Percentiles rank a stretch among this genome's conserved stretches.
phyloP scores from a whole-genome alignment of 2,797 vertebrate species.

The Poeciliopsis paucimaculata region DNA sequence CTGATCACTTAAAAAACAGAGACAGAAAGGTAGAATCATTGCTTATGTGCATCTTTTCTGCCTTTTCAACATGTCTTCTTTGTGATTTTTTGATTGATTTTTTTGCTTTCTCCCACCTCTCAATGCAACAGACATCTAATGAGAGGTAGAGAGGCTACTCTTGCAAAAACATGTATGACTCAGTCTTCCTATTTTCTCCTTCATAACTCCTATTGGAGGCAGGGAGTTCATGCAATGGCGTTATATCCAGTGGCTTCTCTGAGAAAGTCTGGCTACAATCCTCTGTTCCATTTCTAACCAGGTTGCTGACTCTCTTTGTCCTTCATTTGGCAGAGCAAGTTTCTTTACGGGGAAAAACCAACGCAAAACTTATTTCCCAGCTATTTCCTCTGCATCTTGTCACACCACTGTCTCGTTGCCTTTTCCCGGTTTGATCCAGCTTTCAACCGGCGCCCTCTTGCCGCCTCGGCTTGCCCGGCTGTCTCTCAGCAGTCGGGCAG shows the following conservation, averaged over 20 bases:
- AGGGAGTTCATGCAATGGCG: constrained; percentile 33
- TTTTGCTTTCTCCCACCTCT: constrained; percentile 35
- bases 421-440: constrained; percentile 93
- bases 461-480: constrained; percentile 84
- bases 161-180: constrained; percentile 36
- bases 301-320: constrained; percentile 18
- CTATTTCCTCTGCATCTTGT: constrained; percentile 45
- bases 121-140: constrained; percentile 34
- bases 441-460: constrained; percentile 84
- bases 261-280: constrained; percentile 35
- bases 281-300: constrained; percentile 22
- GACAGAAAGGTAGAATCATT: constrained; percentile 58
- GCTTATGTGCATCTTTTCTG: constrained; percentile 37
- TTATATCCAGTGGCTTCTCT: constrained; percentile 55
- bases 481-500: constrained; percentile 89
- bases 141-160: constrained; percentile 64
- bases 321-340: constrained; percentile 37
- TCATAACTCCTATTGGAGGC: constrained; percentile 24
- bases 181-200: constrained; percentile 38
- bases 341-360: constrained; percentile 29
- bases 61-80: constrained; percentile 33
- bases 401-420: constrained; percentile 96
- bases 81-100: constrained; percentile 39
- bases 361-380: constrained; percentile 31
- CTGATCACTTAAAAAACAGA: constrained; percentile 46